Conservation (phyloP, 2,888 invertebrate species). For the Archips xylosteana region DNA sequence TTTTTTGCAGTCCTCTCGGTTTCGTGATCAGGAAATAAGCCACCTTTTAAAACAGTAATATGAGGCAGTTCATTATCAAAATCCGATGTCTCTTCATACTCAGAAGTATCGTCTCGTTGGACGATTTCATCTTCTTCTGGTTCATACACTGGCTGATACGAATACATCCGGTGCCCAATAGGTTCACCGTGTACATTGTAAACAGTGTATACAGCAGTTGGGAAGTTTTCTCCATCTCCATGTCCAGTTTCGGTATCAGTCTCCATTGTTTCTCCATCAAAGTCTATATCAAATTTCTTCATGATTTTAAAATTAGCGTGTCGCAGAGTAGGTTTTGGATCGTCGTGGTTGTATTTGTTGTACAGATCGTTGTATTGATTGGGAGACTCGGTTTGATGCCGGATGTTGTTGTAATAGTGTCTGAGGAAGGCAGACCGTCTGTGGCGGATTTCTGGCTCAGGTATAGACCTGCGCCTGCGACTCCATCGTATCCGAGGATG, state of each 20-base stretch:
- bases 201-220: slow-evolving; percentile 78
- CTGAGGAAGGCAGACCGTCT: slow-evolving; percentile 73
- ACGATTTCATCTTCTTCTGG: slow-evolving; percentile 74
- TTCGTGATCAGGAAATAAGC: slow-evolving; percentile 67
- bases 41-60: slow-evolving; percentile 77
- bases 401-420: slow-evolving; percentile 74
- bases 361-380: slow-evolving; percentile 71
- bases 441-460: slow-evolving; percentile 72
- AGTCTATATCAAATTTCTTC: slow-evolving; percentile 74
- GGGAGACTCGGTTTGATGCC: slow-evolving; percentile 60
- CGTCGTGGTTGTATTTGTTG: slow-evolving; percentile 77
- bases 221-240: slow-evolving; percentile 66
- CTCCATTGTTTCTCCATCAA: slow-evolving; percentile 63
- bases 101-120: slow-evolving; percentile 45
- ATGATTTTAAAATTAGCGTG: slow-evolving; percentile 80
- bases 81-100: slow-evolving; percentile 65
- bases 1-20: slow-evolving; percentile 59
- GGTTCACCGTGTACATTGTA: slow-evolving; percentile 81
- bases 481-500: slow-evolving; percentile 95
- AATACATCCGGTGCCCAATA: slow-evolving; percentile 78
- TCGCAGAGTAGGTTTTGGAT: slow-evolving; percentile 74
- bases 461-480: slow-evolving; percentile 86
- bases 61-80: slow-evolving; percentile 69
- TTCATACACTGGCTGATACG: slow-evolving; percentile 80
- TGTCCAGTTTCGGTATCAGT: slow-evolving; percentile 54